phyloP scores from a whole-genome alignment of 1,140 invertebrate genomes.

The Dendroctonus ponderosae region DNA sequence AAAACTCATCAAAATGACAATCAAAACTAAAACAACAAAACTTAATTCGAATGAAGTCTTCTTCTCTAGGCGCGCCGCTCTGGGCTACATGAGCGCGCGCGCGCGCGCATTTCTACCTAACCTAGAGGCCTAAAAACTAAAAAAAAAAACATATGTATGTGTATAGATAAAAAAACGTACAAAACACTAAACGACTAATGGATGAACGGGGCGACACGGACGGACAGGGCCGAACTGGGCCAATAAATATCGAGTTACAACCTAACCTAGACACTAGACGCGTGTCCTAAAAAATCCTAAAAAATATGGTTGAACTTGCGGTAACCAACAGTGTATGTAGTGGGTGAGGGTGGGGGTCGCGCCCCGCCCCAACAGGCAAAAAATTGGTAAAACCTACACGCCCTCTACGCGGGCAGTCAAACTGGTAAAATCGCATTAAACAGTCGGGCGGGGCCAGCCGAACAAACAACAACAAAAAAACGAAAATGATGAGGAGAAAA shows the following conservation, averaged over 20 bases:
- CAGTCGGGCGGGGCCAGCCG: constrained; percentile 17
- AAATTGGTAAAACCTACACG: constrained; percentile 25
- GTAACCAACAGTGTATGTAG: constrained; percentile 23
- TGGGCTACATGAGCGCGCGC: no score
- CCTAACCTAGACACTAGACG: constrained; percentile 18
- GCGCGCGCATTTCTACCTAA: no score
- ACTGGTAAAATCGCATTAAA: constrained; percentile 39
- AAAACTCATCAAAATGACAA: constrained; percentile 19
- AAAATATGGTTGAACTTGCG: constrained; percentile 28
- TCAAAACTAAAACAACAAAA: constrained; percentile 42
- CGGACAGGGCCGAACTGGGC: not conserved
- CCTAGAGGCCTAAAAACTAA: not conserved
- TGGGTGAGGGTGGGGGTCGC: not conserved
- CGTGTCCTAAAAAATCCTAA: no score
- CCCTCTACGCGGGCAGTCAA: constrained; percentile 17
- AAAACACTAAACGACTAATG: constrained; percentile 1
- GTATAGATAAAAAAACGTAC: not conserved
- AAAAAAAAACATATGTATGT: constrained; percentile 6
- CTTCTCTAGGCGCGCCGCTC: constrained; percentile 26
- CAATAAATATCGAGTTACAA: constrained; percentile 6
- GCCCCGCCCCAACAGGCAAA: constrained; percentile 23
- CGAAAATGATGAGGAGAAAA: constrained; percentile 27
- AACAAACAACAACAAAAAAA: no score
- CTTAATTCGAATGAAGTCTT: constrained; percentile 41
- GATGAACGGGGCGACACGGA: not conserved